Evolutionary conservation across 1,140 invertebrate genomes (phyloP), one percentile per base, ranked within the genome.

Genomic region (Trypoxylus dichotomus): DNA sequence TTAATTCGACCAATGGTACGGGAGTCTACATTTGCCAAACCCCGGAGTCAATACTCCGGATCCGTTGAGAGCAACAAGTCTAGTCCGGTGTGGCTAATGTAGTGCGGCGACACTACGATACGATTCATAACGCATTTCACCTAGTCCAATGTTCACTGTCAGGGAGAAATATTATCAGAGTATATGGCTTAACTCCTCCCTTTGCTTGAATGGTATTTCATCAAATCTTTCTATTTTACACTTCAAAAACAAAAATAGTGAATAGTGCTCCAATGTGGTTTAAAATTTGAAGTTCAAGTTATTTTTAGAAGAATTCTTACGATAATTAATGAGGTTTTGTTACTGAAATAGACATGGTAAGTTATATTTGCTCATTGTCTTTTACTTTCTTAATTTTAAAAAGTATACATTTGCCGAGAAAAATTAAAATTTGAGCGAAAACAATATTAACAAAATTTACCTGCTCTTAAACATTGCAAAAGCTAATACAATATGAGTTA

Each of bases 41-140:
- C 76, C 74, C 76, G 76, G 79, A 80, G 81, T 82, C 79, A 80
- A 81, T 82, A 83, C 78, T 81, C 81, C 68, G 72, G 47, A 41
- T 43, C 32, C 72, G 32, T 21, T 74, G 75, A 79, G 80, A 77
- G 78, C 83, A 84, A 84, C 83, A 84, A 84, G 83, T 84, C 79
- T 80, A 79, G 78, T 79, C 77, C 77, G 74, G 58, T n/a, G 58
- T 79, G 72, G 75, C 77, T 75, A 19, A 24, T 24, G 58, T 60
- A 47, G 74, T 77, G 77, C 74, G 77, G 80, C 60, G 42, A 72
- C 80, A 78, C 80, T 79, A 68, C 24, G 27, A 47, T 41, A 41
- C 21, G 21, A 72, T 74, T 41, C 72, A 74, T 42, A 74, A 68
- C 60, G 60, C 60, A 68, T 6, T 24, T 24, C 60, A 29, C 60